Evolutionary conservation across 2,888 invertebrate genomes (phyloP).

Genomic region (Campoletis raptor): DNA sequence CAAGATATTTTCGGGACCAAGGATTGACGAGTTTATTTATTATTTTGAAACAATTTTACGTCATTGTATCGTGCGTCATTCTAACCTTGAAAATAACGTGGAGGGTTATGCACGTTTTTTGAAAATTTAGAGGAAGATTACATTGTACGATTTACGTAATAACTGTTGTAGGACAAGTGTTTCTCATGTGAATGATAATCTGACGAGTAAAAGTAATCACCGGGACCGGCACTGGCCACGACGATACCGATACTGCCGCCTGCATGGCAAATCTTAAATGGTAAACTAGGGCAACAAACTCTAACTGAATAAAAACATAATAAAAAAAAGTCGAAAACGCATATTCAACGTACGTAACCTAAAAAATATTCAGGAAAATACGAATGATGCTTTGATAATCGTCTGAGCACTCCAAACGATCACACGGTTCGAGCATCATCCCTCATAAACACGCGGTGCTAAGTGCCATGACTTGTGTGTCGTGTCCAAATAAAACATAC

Average conservation of each 20-base stretch:
- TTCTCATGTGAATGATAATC: neutral
- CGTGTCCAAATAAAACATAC: too few species aligned
- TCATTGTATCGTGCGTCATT: neutral
- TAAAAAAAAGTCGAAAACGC: neutral
- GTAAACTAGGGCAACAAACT: neutral
- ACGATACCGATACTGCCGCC: neutral
- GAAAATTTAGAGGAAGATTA: neutral
- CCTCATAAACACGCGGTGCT: too few species aligned
- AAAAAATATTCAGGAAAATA: neutral
- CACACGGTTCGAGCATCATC: neutral
- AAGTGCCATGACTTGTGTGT: too few species aligned
- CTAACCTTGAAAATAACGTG: constrained; percentile 21
- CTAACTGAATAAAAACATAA: neutral
- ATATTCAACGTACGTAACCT: neutral
- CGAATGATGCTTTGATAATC: neutral
- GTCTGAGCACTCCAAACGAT: neutral
- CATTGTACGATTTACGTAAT: neutral
- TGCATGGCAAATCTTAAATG: neutral
- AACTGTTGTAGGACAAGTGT: neutral
- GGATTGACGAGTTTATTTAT: neutral
- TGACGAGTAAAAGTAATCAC: neutral
- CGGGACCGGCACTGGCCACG: neutral
- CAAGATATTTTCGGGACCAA: neutral
- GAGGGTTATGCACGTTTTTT: neutral
- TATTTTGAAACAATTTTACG: too few species aligned